Conservation (phyloP, 2,797 vertebrate genomes). For the Calcarius lapponicus region DNA sequence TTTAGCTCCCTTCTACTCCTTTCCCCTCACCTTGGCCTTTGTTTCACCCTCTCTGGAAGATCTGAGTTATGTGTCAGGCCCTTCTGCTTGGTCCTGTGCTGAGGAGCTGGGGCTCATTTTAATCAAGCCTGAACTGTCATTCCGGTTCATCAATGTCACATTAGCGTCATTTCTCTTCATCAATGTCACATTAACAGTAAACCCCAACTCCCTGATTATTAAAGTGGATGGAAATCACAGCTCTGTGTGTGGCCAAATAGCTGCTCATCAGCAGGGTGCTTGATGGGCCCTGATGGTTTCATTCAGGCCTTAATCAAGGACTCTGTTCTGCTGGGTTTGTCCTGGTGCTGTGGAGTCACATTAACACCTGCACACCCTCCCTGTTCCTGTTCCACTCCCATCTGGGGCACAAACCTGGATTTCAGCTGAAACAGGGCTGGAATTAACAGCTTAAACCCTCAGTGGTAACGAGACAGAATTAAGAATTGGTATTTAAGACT, state of each 20-base stretch:
- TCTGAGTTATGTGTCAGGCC: background rate
- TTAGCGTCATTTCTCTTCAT: conserved; percentile 85
- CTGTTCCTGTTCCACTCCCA: rapidly evolving
- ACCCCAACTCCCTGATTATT: conserved; percentile 89
- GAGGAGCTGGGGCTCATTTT: conserved; percentile 85
- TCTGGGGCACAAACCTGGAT: background rate
- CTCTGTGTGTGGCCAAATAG: conserved; percentile 82
- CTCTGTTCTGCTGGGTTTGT: conserved; percentile 56
- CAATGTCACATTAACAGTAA: conserved; percentile 87
- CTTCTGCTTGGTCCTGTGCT: conserved; percentile 36
- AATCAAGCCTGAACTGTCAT: conserved; percentile 88
- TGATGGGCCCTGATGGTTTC: conserved; percentile 73
- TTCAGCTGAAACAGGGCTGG: background rate
- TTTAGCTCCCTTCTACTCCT: background rate
- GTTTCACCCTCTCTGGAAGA: background rate
- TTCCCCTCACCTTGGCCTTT: background rate
- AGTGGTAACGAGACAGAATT: background rate
- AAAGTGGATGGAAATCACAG: conserved; percentile 84
- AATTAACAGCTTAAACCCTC: background rate
- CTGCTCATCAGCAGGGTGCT: conserved; percentile 75
- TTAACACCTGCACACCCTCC: background rate
- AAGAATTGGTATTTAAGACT: background rate
- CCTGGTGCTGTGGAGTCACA: conserved; percentile 7
- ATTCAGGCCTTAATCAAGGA: conserved; percentile 75
- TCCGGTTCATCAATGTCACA: conserved; percentile 84